phyloP scores from a whole-genome alignment of 1,140 invertebrate genomes.

The Argopecten irradians region DNA sequence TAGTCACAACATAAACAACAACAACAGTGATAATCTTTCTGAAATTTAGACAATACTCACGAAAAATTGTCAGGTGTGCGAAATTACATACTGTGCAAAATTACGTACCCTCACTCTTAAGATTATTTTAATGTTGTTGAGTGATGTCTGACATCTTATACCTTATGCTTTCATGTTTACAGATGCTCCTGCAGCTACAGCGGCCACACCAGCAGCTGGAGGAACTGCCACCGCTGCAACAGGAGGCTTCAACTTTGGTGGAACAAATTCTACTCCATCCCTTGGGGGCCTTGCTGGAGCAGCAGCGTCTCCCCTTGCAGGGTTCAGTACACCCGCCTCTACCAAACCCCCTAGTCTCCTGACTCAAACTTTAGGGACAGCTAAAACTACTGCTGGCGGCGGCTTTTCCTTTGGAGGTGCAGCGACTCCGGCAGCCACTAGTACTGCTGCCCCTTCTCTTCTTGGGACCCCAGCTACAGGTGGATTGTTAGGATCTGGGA shows the following conservation, averaged over 20 bases:
- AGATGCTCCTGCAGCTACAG: constrained; percentile 12
- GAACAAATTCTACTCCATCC: constrained; percentile 52
- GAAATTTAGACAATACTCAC: too few species aligned
- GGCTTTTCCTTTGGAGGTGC: constrained; percentile 6
- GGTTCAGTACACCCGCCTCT: constrained; percentile 25
- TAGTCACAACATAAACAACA: too few species aligned
- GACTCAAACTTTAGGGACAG: not conserved
- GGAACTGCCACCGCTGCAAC: not conserved
- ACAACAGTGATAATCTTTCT: too few species aligned
- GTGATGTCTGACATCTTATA: too few species aligned
- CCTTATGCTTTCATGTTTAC: not conserved
- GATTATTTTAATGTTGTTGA: too few species aligned
- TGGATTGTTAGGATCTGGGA: not conserved
- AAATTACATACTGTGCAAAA: too few species aligned
- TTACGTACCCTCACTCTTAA: too few species aligned
- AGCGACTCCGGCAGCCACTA: constrained; percentile 15
- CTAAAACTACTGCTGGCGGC: not conserved
- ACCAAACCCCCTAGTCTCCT: not conserved
- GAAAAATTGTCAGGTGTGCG: too few species aligned
- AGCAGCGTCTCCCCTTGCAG: constrained; percentile 24
- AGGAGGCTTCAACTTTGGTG: constrained; percentile 51
- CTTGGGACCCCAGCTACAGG: not conserved
- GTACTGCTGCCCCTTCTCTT: constrained; percentile 29
- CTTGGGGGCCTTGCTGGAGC: constrained; percentile 27
- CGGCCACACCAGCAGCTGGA: constrained; percentile 32